Evolutionary conservation across 53 echinoderm and acorn worm genomes (phyloP).

Genomic region (Hippasteria phrygiana): DNA sequence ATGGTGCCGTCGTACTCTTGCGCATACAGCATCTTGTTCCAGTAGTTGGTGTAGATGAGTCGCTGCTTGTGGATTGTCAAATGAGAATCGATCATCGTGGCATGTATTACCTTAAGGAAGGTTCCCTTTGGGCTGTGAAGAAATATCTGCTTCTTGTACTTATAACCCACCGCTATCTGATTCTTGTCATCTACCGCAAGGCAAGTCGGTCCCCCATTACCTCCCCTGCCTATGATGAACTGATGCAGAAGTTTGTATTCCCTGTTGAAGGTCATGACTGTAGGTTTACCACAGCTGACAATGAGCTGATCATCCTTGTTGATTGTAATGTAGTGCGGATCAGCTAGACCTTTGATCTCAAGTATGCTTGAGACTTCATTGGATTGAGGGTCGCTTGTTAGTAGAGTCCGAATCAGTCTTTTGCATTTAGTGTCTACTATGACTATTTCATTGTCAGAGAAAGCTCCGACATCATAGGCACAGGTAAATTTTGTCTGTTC

Average conservation of each 20-base stretch:
- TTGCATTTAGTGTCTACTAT: not conserved
- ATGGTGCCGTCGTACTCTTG: not conserved
- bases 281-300: not conserved
- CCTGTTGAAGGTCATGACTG: slow-evolving; percentile 13
- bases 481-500: not conserved
- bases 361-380: not conserved
- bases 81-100: not conserved
- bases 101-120: not conserved
- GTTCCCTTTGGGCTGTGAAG: slow-evolving; percentile 15
- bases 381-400: not conserved
- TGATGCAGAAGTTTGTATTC: not conserved
- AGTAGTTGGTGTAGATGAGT: slow-evolving; percentile 10
- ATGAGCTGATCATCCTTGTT: not conserved
- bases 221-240: not conserved
- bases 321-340: not conserved
- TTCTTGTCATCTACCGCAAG: slow-evolving; percentile 35
- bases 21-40: not conserved
- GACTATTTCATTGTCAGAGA: not conserved
- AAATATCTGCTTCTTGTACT: not conserved
- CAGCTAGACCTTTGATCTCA: not conserved
- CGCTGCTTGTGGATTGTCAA: slow-evolving; percentile 17
- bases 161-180: slow-evolving; percentile 30
- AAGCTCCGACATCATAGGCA: slow-evolving; percentile 4
- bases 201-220: not conserved
- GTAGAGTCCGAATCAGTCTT: not conserved